phyloP scores from a whole-genome alignment of 2,888 invertebrate species.

The Antitype chi region DNA sequence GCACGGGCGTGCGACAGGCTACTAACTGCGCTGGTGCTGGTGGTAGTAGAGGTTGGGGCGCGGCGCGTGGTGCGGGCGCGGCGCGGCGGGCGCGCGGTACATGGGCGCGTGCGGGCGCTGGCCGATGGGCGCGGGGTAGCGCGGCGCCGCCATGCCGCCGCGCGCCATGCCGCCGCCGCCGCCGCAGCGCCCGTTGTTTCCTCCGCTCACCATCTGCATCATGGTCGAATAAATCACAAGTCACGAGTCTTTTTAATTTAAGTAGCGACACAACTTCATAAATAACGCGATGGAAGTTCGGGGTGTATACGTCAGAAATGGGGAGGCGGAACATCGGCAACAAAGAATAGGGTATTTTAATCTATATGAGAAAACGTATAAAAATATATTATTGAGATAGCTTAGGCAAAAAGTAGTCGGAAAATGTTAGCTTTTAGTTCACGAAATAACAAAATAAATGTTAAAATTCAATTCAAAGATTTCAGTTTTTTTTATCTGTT shows the following conservation, averaged over 20 bases:
- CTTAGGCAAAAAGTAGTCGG: too few species aligned
- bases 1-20: constrained; percentile 47
- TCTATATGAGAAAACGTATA: too few species aligned
- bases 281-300: not conserved
- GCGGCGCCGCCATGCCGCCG: constrained; percentile 82
- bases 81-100: constrained; percentile 80
- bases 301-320: not conserved
- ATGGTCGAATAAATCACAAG: constrained; percentile 29
- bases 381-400: too few species aligned
- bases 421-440: too few species aligned
- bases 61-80: constrained; percentile 76
- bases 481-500: too few species aligned
- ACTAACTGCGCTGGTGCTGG: constrained; percentile 88
- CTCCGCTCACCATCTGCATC: constrained; percentile 82
- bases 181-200: constrained; percentile 81
- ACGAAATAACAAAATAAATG: too few species aligned
- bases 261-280: not conserved
- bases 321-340: too few species aligned
- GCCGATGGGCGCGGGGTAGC: constrained; percentile 89
- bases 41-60: constrained; percentile 85
- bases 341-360: too few species aligned
- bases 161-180: constrained; percentile 77
- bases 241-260: constrained; percentile 7
- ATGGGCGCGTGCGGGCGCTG: constrained; percentile 88
- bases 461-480: too few species aligned